A percentile compares a stretch with the other conserved stretches of the same genome.
phyloP scores from a whole-genome alignment of 2,113 vertebrate species.

The Vicugna pacos region DNA sequence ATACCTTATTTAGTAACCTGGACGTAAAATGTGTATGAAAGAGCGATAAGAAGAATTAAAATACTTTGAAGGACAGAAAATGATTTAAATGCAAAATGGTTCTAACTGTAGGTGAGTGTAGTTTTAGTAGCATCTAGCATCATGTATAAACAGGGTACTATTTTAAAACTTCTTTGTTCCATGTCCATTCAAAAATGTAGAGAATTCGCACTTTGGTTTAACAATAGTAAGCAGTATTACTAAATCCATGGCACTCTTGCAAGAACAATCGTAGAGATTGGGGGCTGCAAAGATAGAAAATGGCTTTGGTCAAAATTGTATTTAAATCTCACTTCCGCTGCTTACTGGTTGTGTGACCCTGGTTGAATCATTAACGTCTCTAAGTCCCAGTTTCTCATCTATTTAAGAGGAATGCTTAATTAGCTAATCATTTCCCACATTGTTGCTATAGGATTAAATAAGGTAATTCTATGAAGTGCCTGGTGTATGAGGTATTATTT shows the following conservation, averaged over 20 bases:
- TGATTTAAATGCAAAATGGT: background rate
- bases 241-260: background rate
- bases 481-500: background rate
- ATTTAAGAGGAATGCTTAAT: constrained; percentile 1
- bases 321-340: background rate
- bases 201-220: background rate
- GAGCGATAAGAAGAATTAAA: background rate
- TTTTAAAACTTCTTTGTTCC: constrained; percentile 4
- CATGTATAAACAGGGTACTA: background rate
- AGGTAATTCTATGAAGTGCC: background rate
- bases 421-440: background rate
- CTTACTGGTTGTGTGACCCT: background rate
- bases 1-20: constrained; percentile 29
- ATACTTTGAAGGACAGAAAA: background rate
- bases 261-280: background rate
- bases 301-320: background rate
- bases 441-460: constrained; percentile 15
- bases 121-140: background rate
- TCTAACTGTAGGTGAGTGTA: background rate
- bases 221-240: background rate
- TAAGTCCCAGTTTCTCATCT: background rate
- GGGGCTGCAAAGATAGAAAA: background rate
- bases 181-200: background rate
- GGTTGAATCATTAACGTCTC: constrained; percentile 42
- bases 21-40: background rate